Conservation (phyloP, 2,888 invertebrate genomes). For the Carcina quercana region DNA sequence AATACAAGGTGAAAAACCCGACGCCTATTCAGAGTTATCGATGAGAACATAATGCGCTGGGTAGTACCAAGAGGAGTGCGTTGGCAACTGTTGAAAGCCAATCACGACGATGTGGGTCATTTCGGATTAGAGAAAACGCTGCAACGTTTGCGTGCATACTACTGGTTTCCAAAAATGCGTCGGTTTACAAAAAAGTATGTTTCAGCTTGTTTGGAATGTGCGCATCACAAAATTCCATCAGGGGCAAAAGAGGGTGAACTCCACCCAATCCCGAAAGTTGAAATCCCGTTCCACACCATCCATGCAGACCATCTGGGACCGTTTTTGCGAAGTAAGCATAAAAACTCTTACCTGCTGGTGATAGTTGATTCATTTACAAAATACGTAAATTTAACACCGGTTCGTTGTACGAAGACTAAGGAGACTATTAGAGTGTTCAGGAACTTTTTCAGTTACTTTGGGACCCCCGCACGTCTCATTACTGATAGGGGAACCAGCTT, state of each 20-base stretch:
- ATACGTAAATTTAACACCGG: constrained; percentile 10
- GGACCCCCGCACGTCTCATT: constrained; percentile 2
- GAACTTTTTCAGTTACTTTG: constrained; percentile 6
- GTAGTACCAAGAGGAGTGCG: constrained; percentile 21
- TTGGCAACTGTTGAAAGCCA: constrained; percentile 25
- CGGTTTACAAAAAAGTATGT: constrained; percentile 15
- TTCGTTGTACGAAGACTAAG: constrained; percentile 10
- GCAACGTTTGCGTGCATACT: constrained; percentile 9
- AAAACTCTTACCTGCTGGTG: constrained; percentile 11
- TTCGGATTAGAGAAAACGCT: constrained; percentile 21
- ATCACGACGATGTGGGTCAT: constrained; percentile 24
- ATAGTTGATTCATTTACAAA: constrained; percentile 16
- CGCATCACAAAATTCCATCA: constrained; percentile 15
- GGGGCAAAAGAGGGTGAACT: constrained; percentile 12
- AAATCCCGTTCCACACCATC: constrained; percentile 17
- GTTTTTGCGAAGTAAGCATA: constrained; percentile 7
- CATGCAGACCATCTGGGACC: constrained; percentile 20
- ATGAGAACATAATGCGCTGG: constrained; percentile 13
- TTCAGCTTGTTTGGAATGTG: constrained; percentile 13
- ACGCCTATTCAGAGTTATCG: constrained; percentile 11
- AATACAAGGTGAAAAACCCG: constrained; percentile 15
- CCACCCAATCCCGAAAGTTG: constrained; percentile 15
- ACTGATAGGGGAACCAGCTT: constrained; percentile 5
- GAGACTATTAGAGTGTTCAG: constrained; percentile 3
- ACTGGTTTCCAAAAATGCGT: constrained; percentile 19